phyloP scores from a whole-genome alignment of 2,888 invertebrate genomes.

The Lamellibrachia satsuma region DNA sequence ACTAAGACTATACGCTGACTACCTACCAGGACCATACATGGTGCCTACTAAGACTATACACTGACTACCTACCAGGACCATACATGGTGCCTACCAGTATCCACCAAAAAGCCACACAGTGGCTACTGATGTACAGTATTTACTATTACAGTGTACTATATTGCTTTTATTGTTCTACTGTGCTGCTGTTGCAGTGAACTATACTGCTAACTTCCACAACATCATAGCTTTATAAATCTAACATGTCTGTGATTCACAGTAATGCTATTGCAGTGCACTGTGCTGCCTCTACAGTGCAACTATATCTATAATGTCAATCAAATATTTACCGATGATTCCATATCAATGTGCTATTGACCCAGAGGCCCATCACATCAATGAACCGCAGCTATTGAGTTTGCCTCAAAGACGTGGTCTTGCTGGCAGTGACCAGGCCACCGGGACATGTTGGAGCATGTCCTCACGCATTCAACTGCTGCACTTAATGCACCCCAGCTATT shows the following conservation, averaged over 20 bases:
- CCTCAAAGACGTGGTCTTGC: background rate
- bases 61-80: no score
- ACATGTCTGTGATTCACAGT: background rate
- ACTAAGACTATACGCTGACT: no score
- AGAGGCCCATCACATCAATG: background rate
- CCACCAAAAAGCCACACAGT: no score
- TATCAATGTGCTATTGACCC: background rate
- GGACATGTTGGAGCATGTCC: background rate
- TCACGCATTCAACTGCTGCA: background rate
- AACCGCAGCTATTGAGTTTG: background rate
- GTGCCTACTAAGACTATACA: no score
- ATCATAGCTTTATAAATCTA: background rate
- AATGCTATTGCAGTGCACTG: background rate
- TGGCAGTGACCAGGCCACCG: background rate
- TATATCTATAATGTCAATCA: constrained; percentile 1
- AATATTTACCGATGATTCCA: background rate
- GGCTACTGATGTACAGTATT: no score
- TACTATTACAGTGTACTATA: background rate
- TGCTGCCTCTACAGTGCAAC: background rate
- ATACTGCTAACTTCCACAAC: background rate
- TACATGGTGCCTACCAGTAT: no score
- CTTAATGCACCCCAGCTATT: background rate
- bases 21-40: no score
- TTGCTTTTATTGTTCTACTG: background rate
- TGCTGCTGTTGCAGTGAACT: background rate